Percentiles rank a stretch among this genome's conserved stretches.
Evolutionary conservation across 2,888 invertebrate species (phyloP).

Genomic region (Aleiodes testaceus): DNA sequence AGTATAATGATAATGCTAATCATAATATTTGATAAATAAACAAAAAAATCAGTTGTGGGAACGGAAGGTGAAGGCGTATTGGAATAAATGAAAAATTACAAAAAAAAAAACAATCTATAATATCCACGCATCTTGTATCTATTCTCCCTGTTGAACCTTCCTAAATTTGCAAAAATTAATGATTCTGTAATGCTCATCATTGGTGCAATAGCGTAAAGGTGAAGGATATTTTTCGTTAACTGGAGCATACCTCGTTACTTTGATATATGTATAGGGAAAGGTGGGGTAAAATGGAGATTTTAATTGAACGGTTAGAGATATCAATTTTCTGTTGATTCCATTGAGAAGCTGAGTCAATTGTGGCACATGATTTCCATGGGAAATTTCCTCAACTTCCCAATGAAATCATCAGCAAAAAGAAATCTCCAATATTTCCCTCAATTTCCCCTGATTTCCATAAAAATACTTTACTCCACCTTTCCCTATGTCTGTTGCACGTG

Average conservation of each 20-base stretch:
- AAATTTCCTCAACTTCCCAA: too few species aligned
- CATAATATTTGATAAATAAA: slow-evolving; percentile 35
- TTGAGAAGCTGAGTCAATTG: too few species aligned
- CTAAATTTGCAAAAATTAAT: slow-evolving; percentile 52
- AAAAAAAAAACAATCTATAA: slow-evolving; percentile 36
- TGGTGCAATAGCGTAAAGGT: slow-evolving; percentile 5
- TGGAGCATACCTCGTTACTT: slow-evolving; percentile 63
- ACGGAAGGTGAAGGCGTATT: slow-evolving; percentile 31
- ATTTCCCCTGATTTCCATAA: too few species aligned
- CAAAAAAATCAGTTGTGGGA: slow-evolving; percentile 39
- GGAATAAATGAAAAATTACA: slow-evolving; percentile 34
- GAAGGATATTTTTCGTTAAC: slow-evolving; percentile 49
- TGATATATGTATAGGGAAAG: slow-evolving; percentile 66
- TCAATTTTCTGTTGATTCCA: too few species aligned
- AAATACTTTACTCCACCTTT: too few species aligned
- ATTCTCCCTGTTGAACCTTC: slow-evolving; percentile 62
- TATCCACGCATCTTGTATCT: slow-evolving; percentile 67
- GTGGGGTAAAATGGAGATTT: too few species aligned
- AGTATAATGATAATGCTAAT: slow-evolving; percentile 42
- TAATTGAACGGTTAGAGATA: too few species aligned
- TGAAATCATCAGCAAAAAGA: too few species aligned
- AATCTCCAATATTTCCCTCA: too few species aligned
- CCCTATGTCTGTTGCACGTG: slow-evolving; percentile 56
- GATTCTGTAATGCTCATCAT: slow-evolving; percentile 48
- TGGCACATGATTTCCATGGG: too few species aligned